Evolutionary conservation across 1,140 invertebrate species (phyloP), one percentile per base, ranked within the genome.

Genomic region (Trachelipus rathkii): DNA sequence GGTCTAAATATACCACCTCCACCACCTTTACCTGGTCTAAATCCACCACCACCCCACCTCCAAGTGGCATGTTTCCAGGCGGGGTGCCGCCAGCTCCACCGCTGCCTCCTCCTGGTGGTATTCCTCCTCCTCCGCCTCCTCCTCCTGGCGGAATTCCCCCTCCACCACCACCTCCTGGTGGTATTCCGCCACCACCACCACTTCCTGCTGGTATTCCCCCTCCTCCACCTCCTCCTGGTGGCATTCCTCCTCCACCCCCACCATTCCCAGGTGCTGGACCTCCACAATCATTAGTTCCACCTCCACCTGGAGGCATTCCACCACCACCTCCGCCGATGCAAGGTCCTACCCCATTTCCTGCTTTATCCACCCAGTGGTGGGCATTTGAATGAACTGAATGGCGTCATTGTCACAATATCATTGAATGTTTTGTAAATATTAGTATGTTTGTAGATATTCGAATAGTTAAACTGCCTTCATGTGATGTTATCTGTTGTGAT

Each of bases 271-370:
- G n/a, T n/a, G n/a, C n/a, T n/a, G n/a, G n/a, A n/a, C n/a, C n/a
- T n/a, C n/a, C n/a, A n/a, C n/a, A n/a, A n/a, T n/a, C n/a, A n/a
- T n/a, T n/a, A n/a, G n/a, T n/a, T n/a, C n/a, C n/a, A 43, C 79
- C 79, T n/a, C 75, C 53, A 10, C 80, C 77, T 23, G 73, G 76
- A 10, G 75, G 75, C 21, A 73, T 73, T 70, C 19, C 66, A n/a
- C 78, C 80, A 33, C 80, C 75, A 69, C 81, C 81, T 45, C 81
- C 81, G 4, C 79, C 79, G 24, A 79, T 79, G 43, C 73, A 53
- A 66, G 78, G 79, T 33, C 71, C 79, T 23, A 75, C 83, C 60
- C 85, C 86, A 71, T 84, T 84, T 70, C 86, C 87, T 66, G 86
- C 86, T 0, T n/a, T n/a, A n/a, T n/a, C 85, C 85, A 33, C 81